Percentiles rank a stretch among this genome's conserved stretches.
Evolutionary conservation across 1,140 invertebrate genomes (phyloP).

Genomic region (Drosophila arizonae): DNA sequence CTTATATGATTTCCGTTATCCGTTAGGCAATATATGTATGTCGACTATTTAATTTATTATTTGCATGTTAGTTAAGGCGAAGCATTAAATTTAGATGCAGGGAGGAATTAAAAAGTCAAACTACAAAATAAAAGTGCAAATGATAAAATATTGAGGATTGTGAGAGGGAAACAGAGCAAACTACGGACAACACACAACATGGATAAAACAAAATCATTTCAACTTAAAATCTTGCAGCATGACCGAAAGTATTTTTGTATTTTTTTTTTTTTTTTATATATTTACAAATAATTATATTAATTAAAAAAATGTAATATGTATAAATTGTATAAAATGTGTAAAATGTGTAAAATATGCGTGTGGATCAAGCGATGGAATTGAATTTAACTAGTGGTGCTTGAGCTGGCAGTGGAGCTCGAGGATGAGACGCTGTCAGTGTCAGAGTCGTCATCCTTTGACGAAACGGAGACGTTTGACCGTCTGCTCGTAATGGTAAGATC

Average conservation of each 20-base stretch:
- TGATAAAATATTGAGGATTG: slow-evolving; percentile 1
- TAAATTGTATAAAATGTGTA: slow-evolving; percentile 13
- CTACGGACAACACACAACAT: slow-evolving; percentile 59
- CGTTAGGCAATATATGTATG: slow-evolving; percentile 11
- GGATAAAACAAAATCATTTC: slow-evolving; percentile 24
- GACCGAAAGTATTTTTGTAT: slow-evolving; percentile 10
- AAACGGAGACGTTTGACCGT: slow-evolving; percentile 12
- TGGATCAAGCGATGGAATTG: slow-evolving; percentile 20
- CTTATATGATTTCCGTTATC: slow-evolving; percentile 1
- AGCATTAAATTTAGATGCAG: slow-evolving; percentile 33
- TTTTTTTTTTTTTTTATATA: slow-evolving; percentile 33
- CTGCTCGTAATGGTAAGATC: slow-evolving; percentile 53
- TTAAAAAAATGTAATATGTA: slow-evolving; percentile 15
- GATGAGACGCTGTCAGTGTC: slow-evolving; percentile 35
- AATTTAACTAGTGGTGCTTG: slow-evolving; percentile 9
- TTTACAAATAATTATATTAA: slow-evolving; percentile 48
- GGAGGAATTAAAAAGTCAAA: background rate
- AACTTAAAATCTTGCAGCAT: background rate
- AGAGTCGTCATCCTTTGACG: slow-evolving; percentile 23
- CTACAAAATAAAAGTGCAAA: slow-evolving; percentile 15
- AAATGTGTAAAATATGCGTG: slow-evolving; percentile 15
- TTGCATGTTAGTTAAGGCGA: slow-evolving; percentile 7
- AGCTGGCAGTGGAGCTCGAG: slow-evolving; percentile 22
- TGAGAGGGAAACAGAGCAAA: slow-evolving; percentile 35
- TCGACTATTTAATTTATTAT: slow-evolving; percentile 1